Evolutionary conservation across 2,797 vertebrate genomes (phyloP), one percentile per base, ranked within the genome.

Genomic region (Leuciscus waleckii): DNA sequence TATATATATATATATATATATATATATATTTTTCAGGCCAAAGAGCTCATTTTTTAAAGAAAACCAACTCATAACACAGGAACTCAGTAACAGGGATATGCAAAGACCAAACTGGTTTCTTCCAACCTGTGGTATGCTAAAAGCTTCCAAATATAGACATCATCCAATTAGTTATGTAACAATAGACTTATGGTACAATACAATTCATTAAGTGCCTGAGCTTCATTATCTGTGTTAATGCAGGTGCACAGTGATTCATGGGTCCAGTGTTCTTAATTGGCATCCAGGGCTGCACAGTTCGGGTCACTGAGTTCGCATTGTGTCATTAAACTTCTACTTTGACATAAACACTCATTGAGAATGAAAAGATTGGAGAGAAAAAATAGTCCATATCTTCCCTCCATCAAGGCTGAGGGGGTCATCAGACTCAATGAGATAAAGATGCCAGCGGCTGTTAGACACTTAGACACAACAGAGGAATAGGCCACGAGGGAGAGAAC

Each of bases 201-300:
- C 9, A 35, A 16, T 75, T 69, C 69, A 86, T 75, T 75, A 68
- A 67, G 56, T 56, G 46, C 37, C 14, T 68, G 26, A 14, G 63
- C 39, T 29, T 81, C 65, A 75, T 86, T 76, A 82, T 76, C 58
- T 79, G 56, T 80, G 71, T 69, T 70, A 82, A 70, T 76, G 61
- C 78, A 86, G 70, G 54, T 77, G 71, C 19, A 21, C 46, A 5
- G 29, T 56, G 74, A 75, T 65, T 70, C 74, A 61, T n/a, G 37
- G 26, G 29, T 54, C 75, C 83, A 39, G 41, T 32, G 5, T 43
- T 84, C n/a, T 32, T 83, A 77, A 77, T 77, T 76, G n/a, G 77
- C 46, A 68, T 77, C 82, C 21, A 7, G 26, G 65, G 37, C 43
- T 84, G 26, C 37, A 70, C 37, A n/a, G 74, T 14, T 70, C 16